Percentiles rank a stretch among this genome's conserved stretches.
These are phyloP conservation scores for Scomber colias DNA, from an alignment of 2,113 vertebrate species.

Conservation along the genomic window DNA sequence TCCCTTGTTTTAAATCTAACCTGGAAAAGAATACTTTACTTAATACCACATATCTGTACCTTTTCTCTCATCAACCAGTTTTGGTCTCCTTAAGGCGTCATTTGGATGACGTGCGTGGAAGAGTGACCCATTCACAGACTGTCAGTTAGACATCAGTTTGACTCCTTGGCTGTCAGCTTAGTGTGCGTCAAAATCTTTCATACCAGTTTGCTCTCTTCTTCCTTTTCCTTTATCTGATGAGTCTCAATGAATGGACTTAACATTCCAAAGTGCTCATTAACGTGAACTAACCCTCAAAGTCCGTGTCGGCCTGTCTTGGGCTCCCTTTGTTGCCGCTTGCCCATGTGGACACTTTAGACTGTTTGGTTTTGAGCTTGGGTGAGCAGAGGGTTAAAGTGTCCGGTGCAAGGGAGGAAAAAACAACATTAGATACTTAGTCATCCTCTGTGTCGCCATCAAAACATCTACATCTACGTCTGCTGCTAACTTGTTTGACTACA, in stretches of 20 bases:
- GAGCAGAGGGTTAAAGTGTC: constrained; percentile 47
- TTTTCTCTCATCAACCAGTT: constrained; percentile 4
- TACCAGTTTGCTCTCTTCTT: constrained; percentile 27
- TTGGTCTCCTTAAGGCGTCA: constrained; percentile 9
- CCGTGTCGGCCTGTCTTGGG: constrained; percentile 26
- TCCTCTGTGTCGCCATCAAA: constrained; percentile 33
- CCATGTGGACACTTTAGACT: constrained; percentile 54
- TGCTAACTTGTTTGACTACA: constrained; percentile 31
- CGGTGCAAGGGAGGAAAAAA: constrained; percentile 26
- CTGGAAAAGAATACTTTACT: constrained; percentile 20
- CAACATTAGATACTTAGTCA: constrained; percentile 47
- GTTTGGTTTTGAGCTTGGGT: constrained; percentile 64
- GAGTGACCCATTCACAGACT: constrained; percentile 45
- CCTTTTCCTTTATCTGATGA: constrained; percentile 46
- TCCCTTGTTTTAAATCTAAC: constrained; percentile 21
- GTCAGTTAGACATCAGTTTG: constrained; percentile 44
- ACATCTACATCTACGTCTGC: constrained; percentile 25
- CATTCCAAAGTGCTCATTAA: constrained; percentile 75
- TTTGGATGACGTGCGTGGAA: constrained; percentile 10
- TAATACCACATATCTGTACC: constrained; percentile 15
- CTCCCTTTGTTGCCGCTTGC: constrained; percentile 65
- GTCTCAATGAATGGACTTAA: constrained; percentile 56
- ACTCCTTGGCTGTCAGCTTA: constrained; percentile 41
- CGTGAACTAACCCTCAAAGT: constrained; percentile 60
- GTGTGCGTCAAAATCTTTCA: constrained; percentile 41